These are phyloP conservation scores for Salarias fasciatus DNA, from an alignment of 2,797 vertebrate genomes.

Conservation along the genomic window DNA sequence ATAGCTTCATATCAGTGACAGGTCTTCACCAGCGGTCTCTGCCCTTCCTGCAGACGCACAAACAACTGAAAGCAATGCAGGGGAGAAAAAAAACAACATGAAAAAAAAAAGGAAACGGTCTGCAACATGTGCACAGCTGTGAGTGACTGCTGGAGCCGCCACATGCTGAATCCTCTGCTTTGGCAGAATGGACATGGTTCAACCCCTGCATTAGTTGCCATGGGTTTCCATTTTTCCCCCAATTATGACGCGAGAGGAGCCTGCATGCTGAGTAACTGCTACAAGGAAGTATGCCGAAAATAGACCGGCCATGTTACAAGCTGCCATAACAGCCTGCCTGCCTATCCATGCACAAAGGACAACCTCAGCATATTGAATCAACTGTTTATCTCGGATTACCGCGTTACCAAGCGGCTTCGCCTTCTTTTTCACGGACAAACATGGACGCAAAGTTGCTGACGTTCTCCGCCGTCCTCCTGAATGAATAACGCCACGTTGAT, in stretches of 20 bases:
- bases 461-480: conserved; percentile 9
- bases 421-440: conserved; percentile 12
- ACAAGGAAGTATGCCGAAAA: conserved; percentile 80
- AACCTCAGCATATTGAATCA: conserved; percentile 56
- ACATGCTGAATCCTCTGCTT: conserved; percentile 63
- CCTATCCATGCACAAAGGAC: conserved; percentile 54
- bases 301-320: conserved; percentile 75
- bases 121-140: not conserved
- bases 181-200: conserved; percentile 66
- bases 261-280: conserved; percentile 82
- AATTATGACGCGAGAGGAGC: conserved; percentile 78
- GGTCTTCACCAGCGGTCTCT: not conserved
- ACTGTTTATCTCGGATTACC: conserved; percentile 29
- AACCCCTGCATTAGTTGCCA: conserved; percentile 82
- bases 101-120: conserved; percentile 3
- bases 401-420: conserved; percentile 25
- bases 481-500: conserved; percentile 1
- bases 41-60: conserved; percentile 17
- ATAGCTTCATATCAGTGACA: conserved; percentile 24
- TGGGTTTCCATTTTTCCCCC: conserved; percentile 76
- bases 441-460: conserved; percentile 16
- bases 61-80: no score
- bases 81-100: no score
- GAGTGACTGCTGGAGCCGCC: conserved; percentile 22
- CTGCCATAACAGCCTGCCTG: conserved; percentile 66